phyloP scores from a whole-genome alignment of 2,113 vertebrate genomes.

The Cricetomys ansorgei region DNA sequence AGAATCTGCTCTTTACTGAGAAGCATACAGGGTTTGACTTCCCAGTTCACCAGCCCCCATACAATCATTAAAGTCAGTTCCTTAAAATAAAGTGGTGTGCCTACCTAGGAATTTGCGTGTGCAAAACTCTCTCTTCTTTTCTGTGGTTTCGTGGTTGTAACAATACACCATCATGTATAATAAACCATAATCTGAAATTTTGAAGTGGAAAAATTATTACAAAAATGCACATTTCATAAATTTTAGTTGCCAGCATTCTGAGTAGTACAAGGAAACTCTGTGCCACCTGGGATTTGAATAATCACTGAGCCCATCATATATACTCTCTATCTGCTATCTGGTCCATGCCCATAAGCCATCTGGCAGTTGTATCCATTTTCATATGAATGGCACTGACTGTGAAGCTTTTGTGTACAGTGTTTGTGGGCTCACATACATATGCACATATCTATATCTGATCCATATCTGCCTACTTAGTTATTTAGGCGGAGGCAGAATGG shows the following conservation, averaged over 20 bases:
- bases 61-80: neutral
- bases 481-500: neutral
- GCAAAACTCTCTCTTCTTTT: neutral
- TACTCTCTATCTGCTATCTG: neutral
- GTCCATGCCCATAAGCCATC: too few species aligned
- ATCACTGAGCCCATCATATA: neutral
- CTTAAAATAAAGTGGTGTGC: neutral
- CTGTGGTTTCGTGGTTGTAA: neutral
- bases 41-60: neutral
- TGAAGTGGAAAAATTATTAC: neutral
- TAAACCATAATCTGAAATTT: neutral
- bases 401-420: neutral
- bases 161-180: neutral
- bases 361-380: too few species aligned
- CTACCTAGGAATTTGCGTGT: neutral
- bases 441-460: neutral
- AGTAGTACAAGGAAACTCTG: neutral
- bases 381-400: neutral
- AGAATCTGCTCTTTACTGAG: neutral
- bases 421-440: neutral
- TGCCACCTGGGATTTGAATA: neutral
- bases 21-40: neutral
- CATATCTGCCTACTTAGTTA: neutral
- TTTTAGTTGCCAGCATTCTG: neutral
- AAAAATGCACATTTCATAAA: neutral